Conservation (phyloP, 2,113 vertebrate genomes). For the Siniperca knerii region DNA sequence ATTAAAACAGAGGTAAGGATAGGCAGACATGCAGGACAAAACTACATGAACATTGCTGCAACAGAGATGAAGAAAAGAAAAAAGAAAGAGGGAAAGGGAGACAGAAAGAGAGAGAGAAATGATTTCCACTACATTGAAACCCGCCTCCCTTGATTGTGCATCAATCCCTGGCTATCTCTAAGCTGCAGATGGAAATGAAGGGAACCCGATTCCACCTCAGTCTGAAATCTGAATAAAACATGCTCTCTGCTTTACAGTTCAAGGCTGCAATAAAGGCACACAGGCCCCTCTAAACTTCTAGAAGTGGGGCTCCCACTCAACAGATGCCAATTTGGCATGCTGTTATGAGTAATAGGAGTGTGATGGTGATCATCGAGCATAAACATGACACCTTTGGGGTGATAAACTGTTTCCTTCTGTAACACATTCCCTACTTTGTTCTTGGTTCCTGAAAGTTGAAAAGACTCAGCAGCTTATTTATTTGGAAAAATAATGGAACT, state of each 20-base stretch:
- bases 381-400: constrained; percentile 21
- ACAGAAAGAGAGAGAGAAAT: constrained; percentile 41
- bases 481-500: not conserved
- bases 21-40: constrained; percentile 33
- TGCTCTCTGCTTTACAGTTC: constrained; percentile 72
- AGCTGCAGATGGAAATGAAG: constrained; percentile 74
- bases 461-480: not conserved
- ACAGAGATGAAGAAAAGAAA: constrained; percentile 24
- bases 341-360: constrained; percentile 36
- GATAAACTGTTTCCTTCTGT: constrained; percentile 24
- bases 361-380: constrained; percentile 43
- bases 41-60: constrained; percentile 30
- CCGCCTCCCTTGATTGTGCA: constrained; percentile 74
- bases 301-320: constrained; percentile 43
- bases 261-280: constrained; percentile 55
- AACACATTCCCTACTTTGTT: not conserved
- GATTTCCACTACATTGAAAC: constrained; percentile 68
- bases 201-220: constrained; percentile 68
- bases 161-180: constrained; percentile 77
- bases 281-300: constrained; percentile 55
- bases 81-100: not conserved
- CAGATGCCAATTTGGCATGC: constrained; percentile 46
- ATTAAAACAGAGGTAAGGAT: not conserved
- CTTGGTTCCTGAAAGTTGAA: constrained; percentile 10
- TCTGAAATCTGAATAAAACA: constrained; percentile 80